A percentile compares a stretch with the other conserved stretches of the same genome.
Conservation (phyloP, 2,113 vertebrate genomes). For the Pachypanchax playfairii region DNA sequence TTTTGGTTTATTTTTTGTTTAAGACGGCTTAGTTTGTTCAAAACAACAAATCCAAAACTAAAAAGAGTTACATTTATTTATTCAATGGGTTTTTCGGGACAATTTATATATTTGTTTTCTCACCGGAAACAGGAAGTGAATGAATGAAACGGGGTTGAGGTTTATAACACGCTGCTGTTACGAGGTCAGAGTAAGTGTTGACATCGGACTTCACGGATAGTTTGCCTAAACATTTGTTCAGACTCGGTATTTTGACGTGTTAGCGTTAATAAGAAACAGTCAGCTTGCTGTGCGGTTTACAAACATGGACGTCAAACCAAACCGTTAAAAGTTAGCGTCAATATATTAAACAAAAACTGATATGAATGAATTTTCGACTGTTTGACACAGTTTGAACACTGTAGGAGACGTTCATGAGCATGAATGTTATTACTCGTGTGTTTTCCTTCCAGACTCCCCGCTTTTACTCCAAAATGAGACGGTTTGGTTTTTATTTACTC, state of each 20-base stretch:
- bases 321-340: too few species aligned
- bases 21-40: background rate
- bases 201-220: background rate
- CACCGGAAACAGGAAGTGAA: slow-evolving; percentile 61
- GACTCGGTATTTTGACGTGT: rapidly evolving
- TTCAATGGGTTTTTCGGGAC: too few species aligned
- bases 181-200: slow-evolving; percentile 50
- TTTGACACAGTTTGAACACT: background rate
- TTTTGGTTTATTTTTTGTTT: background rate
- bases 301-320: background rate
- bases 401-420: background rate
- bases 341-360: too few species aligned
- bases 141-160: slow-evolving; percentile 18
- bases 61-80: background rate
- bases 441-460: slow-evolving; percentile 25
- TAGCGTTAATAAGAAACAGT: background rate
- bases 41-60: background rate
- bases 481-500: slow-evolving; percentile 27
- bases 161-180: slow-evolving; percentile 1
- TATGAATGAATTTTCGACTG: too few species aligned
- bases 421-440: background rate
- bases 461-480: slow-evolving; percentile 51
- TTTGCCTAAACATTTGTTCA: background rate
- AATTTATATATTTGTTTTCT: background rate
- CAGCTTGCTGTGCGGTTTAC: background rate